Evolutionary conservation across 2,113 vertebrate genomes (phyloP).

Genomic region (Malurus melanocephalus): DNA sequence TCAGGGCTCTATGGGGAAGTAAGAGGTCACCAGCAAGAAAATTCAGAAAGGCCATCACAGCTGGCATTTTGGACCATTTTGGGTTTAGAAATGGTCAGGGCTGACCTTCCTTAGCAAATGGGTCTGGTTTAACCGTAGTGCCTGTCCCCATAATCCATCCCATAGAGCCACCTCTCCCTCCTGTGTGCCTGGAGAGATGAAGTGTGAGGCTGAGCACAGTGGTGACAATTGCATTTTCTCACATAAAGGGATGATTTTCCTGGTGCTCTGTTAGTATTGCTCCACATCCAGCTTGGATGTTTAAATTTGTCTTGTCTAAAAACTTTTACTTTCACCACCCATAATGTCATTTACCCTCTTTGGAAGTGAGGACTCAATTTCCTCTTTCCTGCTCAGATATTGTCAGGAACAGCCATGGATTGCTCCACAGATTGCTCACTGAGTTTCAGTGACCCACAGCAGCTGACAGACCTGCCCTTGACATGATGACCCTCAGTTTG

Average conservation of each 20-base stretch:
- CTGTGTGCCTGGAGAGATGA: background rate
- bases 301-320: background rate
- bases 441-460: background rate
- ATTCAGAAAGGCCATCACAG: background rate
- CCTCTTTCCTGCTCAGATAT: background rate
- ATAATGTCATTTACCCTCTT: background rate
- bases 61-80: background rate
- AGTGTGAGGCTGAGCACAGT: fast-evolving
- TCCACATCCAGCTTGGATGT: background rate
- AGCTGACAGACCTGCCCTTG: background rate
- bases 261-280: background rate
- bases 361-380: background rate
- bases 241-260: background rate
- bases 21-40: background rate
- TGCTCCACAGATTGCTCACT: background rate
- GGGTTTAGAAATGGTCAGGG: background rate
- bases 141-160: background rate
- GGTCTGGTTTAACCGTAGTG: background rate
- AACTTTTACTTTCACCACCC: background rate
- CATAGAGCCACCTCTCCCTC: background rate
- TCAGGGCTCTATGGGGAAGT: fast-evolving
- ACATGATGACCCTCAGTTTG: background rate
- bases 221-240: background rate
- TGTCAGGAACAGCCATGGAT: background rate
- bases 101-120: background rate